A percentile compares a stretch with the other conserved stretches of the same genome.
phyloP scores from a whole-genome alignment of 2,113 vertebrate species.

The Macrotus californicus region DNA sequence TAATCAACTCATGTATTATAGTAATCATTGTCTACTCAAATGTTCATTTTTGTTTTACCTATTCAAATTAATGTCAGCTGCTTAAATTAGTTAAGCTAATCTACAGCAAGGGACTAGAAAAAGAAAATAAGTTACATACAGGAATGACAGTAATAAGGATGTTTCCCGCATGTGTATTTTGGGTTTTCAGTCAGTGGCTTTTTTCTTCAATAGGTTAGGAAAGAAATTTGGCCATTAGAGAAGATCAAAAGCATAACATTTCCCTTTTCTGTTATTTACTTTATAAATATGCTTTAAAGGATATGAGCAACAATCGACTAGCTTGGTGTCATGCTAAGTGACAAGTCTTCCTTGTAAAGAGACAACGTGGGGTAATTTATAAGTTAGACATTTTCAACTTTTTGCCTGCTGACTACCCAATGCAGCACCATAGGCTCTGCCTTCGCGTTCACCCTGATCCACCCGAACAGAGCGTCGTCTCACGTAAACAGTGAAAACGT shows the following conservation, averaged over 20 bases:
- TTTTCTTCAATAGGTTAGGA: background rate
- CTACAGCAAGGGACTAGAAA: background rate
- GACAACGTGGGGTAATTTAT: background rate
- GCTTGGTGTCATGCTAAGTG: background rate
- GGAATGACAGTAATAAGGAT: background rate
- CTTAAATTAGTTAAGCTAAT: background rate
- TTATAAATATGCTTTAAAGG: slow-evolving; percentile 44
- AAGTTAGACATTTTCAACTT: slow-evolving; percentile 25
- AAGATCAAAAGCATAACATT: slow-evolving; percentile 31
- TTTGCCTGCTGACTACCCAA: background rate
- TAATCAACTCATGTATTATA: background rate
- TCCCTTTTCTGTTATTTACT: background rate
- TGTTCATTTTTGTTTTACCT: background rate
- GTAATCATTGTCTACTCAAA: background rate
- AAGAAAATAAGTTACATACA: background rate
- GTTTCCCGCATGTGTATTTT: slow-evolving; percentile 37
- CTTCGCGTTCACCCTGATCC: background rate
- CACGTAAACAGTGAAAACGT: background rate
- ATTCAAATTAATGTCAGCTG: background rate
- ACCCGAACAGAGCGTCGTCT: background rate
- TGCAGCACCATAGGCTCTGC: background rate
- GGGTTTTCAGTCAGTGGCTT: background rate
- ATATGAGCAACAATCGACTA: slow-evolving; percentile 28
- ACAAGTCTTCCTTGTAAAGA: background rate
- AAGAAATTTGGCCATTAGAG: background rate